Evolutionary conservation across 1,140 invertebrate genomes (phyloP), one percentile per base, ranked within the genome.

Genomic region (Drosophila rufa): DNA sequence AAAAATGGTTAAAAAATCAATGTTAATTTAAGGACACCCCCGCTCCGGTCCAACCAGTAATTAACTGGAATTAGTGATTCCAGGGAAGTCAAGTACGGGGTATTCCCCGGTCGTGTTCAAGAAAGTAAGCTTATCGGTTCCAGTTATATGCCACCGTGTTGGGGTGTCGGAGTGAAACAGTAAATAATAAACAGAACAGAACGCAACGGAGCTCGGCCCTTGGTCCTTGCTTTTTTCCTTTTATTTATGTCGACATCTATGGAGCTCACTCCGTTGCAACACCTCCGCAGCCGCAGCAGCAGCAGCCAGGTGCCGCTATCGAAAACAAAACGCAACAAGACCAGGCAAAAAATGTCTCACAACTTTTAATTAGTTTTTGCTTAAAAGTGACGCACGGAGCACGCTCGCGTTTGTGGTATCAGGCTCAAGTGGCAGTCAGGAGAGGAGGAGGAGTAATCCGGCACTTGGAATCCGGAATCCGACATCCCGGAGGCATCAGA

Each of bases 311-410:
- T 80, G 82, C 64, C 70, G 56, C 68, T 75, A 71, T 47, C 71
- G 61, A 65, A 84, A 77, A 67, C 75, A 68, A 78, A 62, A 82
- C 69, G 59, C 53, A 80, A 75, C 60, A 82, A 82, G 62, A 66
- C 62, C 38, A 60, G 42, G 67, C 73, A 82, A 79, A 82, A 90
- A 85, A 83, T 86, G 86, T 91, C 86, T 85, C 83, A 83, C 71
- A 91, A 91, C 86, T 91, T 91, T 91, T 91, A 91, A 91, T 91
- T 91, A 91, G 86, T 91, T 91, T 91, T 91, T 91, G 77, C 80
- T 91, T 82, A 90, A 90, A 90, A 80, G 73, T 74, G 75, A 81
- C 68, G 84, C 76, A 76, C 65, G 55, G 56, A 59, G 62, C 51
- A 78, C 58, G 71, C 57, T 46, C 56, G 68, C 68, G 70, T 60